Percentiles rank a stretch among this genome's conserved stretches.
Evolutionary conservation across 2,888 invertebrate species (phyloP).

Genomic region (Pachliopta kotzebuea): DNA sequence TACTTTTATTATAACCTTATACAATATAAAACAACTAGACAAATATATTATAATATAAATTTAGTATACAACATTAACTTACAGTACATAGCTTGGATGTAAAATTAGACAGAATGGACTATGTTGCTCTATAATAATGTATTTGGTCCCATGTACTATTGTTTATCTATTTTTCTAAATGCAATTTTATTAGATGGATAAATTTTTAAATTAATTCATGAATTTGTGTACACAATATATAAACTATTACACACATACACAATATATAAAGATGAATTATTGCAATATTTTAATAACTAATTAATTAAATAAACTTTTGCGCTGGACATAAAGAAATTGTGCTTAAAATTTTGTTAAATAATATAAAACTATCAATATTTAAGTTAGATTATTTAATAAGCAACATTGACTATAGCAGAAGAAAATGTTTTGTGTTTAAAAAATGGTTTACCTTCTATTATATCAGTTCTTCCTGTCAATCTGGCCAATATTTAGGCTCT

Average conservation of each 20-base stretch:
- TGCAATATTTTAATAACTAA: conserved; percentile 14
- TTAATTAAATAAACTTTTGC: conserved; percentile 26
- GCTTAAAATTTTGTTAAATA: conserved; percentile 22
- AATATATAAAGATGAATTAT: conserved; percentile 6
- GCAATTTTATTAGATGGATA: conserved; percentile 31
- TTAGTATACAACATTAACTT: conserved; percentile 45
- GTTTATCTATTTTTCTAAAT: conserved; percentile 27
- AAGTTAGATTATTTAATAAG: conserved; percentile 21
- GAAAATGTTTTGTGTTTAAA: conserved; percentile 30
- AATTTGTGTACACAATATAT: not conserved
- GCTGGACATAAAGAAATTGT: conserved; percentile 28
- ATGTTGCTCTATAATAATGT: conserved; percentile 35
- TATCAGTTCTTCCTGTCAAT: conserved; percentile 32
- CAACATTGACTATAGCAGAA: conserved; percentile 31
- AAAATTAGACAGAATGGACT: conserved; percentile 37
- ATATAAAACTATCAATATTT: conserved; percentile 32
- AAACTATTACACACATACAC: too few species aligned
- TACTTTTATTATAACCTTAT: conserved; percentile 56
- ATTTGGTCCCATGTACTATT: conserved; percentile 40
- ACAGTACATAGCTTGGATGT: conserved; percentile 34
- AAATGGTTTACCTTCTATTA: conserved; percentile 30
- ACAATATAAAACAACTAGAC: conserved; percentile 57
- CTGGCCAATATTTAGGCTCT: conserved; percentile 44
- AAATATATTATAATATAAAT: conserved; percentile 44
- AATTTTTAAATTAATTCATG: conserved; percentile 8